Evolutionary conservation across 2,113 vertebrate species (phyloP).

Genomic region (Calidris pugnax): DNA sequence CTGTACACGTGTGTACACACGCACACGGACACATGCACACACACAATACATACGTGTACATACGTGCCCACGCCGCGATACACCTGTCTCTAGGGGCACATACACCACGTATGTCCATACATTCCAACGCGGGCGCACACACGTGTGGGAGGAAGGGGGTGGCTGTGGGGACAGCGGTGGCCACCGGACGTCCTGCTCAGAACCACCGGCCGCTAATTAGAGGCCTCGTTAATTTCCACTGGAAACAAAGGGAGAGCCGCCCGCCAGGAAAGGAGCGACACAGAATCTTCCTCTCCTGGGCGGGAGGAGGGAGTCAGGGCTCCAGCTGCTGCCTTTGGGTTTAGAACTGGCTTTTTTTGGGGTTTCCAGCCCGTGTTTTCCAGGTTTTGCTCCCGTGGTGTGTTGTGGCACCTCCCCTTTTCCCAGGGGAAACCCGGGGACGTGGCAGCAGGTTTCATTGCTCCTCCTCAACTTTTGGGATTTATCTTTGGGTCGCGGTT

Average conservation of each 20-base stretch:
- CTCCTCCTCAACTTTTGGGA: neutral
- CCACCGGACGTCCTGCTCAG: neutral
- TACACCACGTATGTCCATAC: accelerated
- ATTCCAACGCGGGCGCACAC: accelerated
- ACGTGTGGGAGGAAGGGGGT: neutral
- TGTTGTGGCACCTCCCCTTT: neutral
- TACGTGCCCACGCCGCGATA: accelerated
- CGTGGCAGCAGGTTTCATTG: neutral
- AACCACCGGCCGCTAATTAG: neutral
- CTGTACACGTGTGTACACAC: no score
- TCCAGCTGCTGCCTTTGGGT: neutral
- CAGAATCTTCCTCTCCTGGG: neutral
- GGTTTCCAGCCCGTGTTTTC: neutral
- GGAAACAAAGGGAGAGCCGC: neutral
- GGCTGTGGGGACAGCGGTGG: neutral
- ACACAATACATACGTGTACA: accelerated
- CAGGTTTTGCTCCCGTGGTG: neutral
- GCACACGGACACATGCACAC: no score
- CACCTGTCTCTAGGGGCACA: accelerated
- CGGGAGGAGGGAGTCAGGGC: neutral
- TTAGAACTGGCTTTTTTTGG: neutral
- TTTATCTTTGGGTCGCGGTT: neutral
- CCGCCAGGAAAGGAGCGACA: neutral
- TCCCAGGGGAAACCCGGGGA: neutral
- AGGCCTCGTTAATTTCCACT: neutral